Evolutionary conservation across 2,797 vertebrate species (phyloP), one percentile per base, ranked within the genome.

Genomic region (Sebastes trivittatus): DNA sequence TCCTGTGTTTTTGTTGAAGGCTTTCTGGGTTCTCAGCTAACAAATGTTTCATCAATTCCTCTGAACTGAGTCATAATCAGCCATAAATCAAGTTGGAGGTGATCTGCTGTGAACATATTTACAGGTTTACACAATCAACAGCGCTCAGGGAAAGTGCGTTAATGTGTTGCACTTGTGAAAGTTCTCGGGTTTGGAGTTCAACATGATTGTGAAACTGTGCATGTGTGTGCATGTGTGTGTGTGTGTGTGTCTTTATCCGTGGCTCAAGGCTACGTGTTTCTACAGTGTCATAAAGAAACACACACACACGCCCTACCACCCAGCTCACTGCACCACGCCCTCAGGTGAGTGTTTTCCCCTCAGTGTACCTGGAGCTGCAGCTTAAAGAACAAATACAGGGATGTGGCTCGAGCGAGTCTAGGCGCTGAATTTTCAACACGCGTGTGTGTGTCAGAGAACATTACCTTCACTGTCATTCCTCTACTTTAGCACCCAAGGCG

Each of bases 361-460:
- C 3, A 46, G 63, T 72, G 34, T 82, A 88, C 81, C 74, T 80
- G 78, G 29, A 73, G 55, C 78, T 82, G 58, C 32, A 78, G 59
- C 73, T 90, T 83, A 38, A 71, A 81, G 77, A 81, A 84, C 86
- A 88, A 89, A 84, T 63, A 81, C 56, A 72, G 73, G 87, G 92
- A 74, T 87, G 86, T 82, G 85, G 85, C 83, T 80, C 7, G 60
- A 88, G 85, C 88, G 65, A 87, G 89, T 86, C 84, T 10, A 54
- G 84, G 82, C 87, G 8, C 34, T 82, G 87, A 42, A 20, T 69
- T 38, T 77, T 55, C 6, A 16, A 38, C 49, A n/a, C 20, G 9
- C 8, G 9, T 70, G 60, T 62, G 62, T 61, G 32, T 76, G 75
- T 76, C 77, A 82, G 76, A 81, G 77, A 86, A 68, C 66, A 80